Evolutionary conservation across 64 coral and sea anemone species (phyloP).

Genomic region (Actinia equina): DNA sequence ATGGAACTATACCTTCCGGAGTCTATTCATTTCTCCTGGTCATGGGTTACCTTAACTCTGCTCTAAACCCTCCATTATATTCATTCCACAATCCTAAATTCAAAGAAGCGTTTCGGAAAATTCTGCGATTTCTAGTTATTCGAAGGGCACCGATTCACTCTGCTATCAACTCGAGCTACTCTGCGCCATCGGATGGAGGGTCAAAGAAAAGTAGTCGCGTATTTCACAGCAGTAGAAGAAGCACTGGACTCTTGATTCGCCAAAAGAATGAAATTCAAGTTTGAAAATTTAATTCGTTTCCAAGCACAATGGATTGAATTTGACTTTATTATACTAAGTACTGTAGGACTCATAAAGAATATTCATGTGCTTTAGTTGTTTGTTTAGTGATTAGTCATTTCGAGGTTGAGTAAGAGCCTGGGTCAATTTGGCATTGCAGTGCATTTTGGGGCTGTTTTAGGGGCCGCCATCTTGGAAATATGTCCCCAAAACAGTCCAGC

Average conservation of each 20-base stretch:
- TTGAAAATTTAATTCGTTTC: not conserved
- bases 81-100: conserved; percentile 77
- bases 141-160: not conserved
- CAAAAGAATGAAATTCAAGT: not conserved
- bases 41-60: conserved; percentile 75
- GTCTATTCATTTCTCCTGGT: conserved; percentile 37
- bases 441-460: no score
- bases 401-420: no score
- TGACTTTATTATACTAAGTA: no score
- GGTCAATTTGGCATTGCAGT: no score
- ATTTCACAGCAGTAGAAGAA: not conserved
- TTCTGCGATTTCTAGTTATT: not conserved
- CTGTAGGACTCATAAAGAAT: not conserved
- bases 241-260: not conserved
- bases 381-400: no score
- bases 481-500: no score
- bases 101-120: conserved; percentile 52
- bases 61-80: conserved; percentile 85
- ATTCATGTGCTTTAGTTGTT: no score
- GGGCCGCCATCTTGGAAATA: no score
- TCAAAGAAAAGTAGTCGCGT: not conserved
- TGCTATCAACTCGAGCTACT: not conserved
- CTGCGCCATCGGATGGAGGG: not conserved
- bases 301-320: no score
- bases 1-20: not conserved